Percentiles rank a stretch among this genome's conserved stretches.
Conservation (phyloP, 2,888 invertebrate genomes). For the Leptura quadrifasciata region DNA sequence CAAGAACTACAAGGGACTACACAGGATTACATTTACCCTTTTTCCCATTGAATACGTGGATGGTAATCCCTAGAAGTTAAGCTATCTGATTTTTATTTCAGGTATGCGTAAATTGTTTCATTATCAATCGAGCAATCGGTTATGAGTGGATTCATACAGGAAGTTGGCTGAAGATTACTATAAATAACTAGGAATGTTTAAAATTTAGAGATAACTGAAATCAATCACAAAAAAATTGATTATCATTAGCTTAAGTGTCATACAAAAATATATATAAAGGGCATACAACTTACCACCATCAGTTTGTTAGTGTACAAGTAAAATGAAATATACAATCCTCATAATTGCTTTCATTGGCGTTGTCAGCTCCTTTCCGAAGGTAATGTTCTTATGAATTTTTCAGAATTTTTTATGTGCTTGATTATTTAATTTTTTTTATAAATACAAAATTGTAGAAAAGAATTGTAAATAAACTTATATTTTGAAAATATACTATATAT, state of each 20-base stretch:
- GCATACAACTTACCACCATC: neutral
- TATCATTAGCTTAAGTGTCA: neutral
- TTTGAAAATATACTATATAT: too few species aligned
- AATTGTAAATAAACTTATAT: too few species aligned
- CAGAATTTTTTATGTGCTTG: too few species aligned
- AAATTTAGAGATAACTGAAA: neutral
- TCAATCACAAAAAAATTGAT: neutral
- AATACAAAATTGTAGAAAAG: too few species aligned
- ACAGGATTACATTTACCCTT: too few species aligned
- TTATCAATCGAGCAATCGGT: neutral
- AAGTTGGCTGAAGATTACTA: neutral
- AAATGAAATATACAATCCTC: constrained; percentile 16
- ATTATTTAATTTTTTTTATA: too few species aligned
- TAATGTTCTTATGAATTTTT: neutral
- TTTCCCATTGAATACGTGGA: too few species aligned
- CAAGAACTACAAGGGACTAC: too few species aligned
- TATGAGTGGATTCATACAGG: too few species aligned
- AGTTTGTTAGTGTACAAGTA: neutral
- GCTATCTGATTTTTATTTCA: too few species aligned
- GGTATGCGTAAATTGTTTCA: too few species aligned
- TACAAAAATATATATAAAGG: neutral
- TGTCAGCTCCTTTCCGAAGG: constrained; percentile 15
- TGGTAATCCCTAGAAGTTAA: too few species aligned
- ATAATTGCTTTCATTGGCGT: neutral
- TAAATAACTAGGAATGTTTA: neutral